These are phyloP conservation scores for Himantopus leucocephalus DNA, from an alignment of 2,113 vertebrate species.

Conservation along the genomic window DNA sequence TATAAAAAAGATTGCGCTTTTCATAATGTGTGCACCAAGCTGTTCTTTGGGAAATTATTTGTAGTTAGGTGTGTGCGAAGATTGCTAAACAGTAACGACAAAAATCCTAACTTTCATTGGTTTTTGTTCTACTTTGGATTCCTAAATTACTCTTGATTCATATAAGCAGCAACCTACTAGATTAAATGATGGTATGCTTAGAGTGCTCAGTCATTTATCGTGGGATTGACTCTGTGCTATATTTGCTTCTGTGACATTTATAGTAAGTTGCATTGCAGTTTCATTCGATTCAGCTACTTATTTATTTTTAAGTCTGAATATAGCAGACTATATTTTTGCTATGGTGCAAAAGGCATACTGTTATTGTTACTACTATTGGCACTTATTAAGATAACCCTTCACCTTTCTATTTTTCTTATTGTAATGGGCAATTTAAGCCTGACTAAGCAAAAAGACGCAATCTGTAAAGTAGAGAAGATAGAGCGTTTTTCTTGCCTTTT, in stretches of 20 bases:
- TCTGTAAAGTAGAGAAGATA: neutral
- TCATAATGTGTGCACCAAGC: neutral
- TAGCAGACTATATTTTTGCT: neutral
- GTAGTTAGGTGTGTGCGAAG: neutral
- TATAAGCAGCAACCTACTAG: neutral
- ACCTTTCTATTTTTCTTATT: neutral
- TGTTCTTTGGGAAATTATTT: neutral
- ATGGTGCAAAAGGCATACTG: neutral
- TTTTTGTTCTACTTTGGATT: neutral
- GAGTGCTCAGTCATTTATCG: neutral
- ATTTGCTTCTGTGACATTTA: constrained; percentile 59
- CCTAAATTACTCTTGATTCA: neutral
- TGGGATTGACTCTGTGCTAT: neutral
- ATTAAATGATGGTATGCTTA: neutral
- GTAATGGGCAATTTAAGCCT: neutral
- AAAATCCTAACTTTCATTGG: neutral
- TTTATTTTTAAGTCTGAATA: constrained; percentile 56
- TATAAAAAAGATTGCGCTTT: neutral
- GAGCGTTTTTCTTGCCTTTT: constrained; percentile 54
- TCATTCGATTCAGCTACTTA: constrained; percentile 46
- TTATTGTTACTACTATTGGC: neutral
- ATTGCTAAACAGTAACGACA: neutral
- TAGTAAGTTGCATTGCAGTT: constrained; percentile 36
- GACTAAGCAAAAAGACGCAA: neutral
- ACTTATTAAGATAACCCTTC: neutral